Conservation (phyloP, 2,113 vertebrate genomes). For the Cyprinus carpio region DNA sequence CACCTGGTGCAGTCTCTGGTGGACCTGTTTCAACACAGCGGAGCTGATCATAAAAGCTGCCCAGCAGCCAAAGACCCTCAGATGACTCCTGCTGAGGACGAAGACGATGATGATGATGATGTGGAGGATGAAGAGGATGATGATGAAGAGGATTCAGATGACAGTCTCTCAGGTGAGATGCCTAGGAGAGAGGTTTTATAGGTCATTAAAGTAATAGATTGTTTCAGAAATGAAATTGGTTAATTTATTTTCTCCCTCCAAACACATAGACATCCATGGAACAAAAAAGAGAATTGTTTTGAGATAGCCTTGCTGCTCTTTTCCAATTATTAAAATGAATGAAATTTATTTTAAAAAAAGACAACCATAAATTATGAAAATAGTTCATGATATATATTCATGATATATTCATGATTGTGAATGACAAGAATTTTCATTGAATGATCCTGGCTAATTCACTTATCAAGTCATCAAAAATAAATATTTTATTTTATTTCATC, state of each 20-base stretch:
- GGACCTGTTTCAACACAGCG: slow-evolving; percentile 89
- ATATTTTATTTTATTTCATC: neutral
- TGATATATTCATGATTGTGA: neutral
- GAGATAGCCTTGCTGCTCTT: neutral
- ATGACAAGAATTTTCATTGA: neutral
- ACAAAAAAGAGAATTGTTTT: neutral
- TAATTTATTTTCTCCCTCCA: neutral
- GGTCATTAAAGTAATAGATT: neutral
- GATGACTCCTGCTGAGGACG: slow-evolving; percentile 94
- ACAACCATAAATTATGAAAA: neutral
- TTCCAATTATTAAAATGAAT: neutral
- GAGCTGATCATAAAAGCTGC: slow-evolving; percentile 81
- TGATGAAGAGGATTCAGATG: slow-evolving; percentile 90
- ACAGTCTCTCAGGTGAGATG: slow-evolving; percentile 91
- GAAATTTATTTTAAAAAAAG: too few species aligned
- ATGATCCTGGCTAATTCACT: neutral
- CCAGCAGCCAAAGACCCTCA: slow-evolving; percentile 93
- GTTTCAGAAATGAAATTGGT: neutral
- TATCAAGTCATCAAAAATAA: neutral
- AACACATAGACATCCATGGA: neutral
- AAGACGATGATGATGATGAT: slow-evolving; percentile 93
- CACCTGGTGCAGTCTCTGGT: slow-evolving; percentile 85
- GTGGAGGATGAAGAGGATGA: slow-evolving; percentile 89
- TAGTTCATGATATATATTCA: neutral
- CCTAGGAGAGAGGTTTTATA: neutral